Conservation (phyloP, 1,140 invertebrate genomes). For the Nixonia krombeini region DNA sequence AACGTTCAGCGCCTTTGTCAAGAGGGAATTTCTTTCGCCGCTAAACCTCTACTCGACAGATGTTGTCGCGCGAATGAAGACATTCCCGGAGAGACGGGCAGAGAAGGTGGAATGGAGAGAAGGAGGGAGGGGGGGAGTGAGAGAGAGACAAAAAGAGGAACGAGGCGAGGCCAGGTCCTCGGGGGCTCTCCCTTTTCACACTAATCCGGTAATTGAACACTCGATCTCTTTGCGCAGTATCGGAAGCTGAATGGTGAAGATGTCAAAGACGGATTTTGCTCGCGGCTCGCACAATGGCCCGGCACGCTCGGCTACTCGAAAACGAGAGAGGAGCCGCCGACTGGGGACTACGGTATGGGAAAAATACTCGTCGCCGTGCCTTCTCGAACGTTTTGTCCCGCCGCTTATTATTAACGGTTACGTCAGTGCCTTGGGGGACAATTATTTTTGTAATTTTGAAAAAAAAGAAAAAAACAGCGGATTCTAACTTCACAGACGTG, state of each 20-base stretch:
- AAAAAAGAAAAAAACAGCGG: too few relatives aligned
- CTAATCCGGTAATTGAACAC: conserved; percentile 51
- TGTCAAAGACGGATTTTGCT: too few relatives aligned
- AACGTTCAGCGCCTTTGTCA: conserved; percentile 34
- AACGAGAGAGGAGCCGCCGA: too few relatives aligned
- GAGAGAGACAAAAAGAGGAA: not conserved
- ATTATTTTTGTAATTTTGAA: too few relatives aligned
- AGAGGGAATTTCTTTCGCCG: not conserved
- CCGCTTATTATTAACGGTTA: too few relatives aligned
- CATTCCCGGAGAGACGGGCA: conserved; percentile 19
- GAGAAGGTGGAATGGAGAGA: too few relatives aligned
- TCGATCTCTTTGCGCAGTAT: conserved; percentile 23
- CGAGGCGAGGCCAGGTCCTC: conserved; percentile 9
- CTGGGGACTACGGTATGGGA: too few relatives aligned
- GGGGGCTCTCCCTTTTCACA: conserved; percentile 19
- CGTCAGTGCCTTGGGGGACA: too few relatives aligned
- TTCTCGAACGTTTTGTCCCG: too few relatives aligned
- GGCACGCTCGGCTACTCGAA: not conserved
- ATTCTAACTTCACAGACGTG: too few relatives aligned
- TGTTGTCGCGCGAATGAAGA: conserved; percentile 47
- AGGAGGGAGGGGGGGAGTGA: too few relatives aligned
- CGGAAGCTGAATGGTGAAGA: conserved; percentile 6
- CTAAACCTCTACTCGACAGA: conserved; percentile 32
- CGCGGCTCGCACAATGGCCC: not conserved
- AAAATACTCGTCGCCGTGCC: too few relatives aligned